Percentiles rank a stretch among this genome's conserved stretches.
Evolutionary conservation across 37 sponge, comb jelly and placozoan species (phyloP).

Genomic region (Beroe forskalii): DNA sequence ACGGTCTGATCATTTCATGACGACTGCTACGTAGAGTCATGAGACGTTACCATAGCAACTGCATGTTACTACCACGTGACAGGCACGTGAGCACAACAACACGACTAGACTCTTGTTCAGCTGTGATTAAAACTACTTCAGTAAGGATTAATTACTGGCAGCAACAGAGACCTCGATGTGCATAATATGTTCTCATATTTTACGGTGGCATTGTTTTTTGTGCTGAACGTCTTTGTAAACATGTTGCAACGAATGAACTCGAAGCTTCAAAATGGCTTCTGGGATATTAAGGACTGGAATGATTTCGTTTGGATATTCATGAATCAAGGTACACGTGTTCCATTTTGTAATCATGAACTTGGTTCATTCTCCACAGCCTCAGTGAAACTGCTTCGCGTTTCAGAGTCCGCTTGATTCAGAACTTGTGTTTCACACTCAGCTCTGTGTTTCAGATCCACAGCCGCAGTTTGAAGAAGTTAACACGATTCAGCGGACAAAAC

Average conservation of each 20-base stretch:
- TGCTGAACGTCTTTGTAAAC: neutral
- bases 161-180: neutral
- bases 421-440: too few species aligned
- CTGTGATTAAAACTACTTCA: constrained; percentile 51
- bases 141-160: constrained; percentile 21
- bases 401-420: too few species aligned
- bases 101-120: neutral
- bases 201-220: neutral
- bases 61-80: neutral
- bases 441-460: constrained; percentile 61
- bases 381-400: too few species aligned
- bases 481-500: constrained; percentile 43
- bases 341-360: too few species aligned
- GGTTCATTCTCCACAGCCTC: too few species aligned
- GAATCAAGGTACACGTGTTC: constrained; percentile 53
- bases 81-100: neutral
- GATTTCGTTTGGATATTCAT: constrained; percentile 63
- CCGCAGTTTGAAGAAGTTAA: constrained; percentile 52
- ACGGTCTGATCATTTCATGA: neutral
- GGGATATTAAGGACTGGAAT: constrained; percentile 62
- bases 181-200: neutral
- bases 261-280: neutral
- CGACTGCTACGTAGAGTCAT: neutral
- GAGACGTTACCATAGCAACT: neutral
- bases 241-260: constrained; percentile 42